Evolutionary conservation across 2,888 invertebrate genomes (phyloP), one percentile per base, ranked within the genome.

Genomic region (Eilema sororculum): DNA sequence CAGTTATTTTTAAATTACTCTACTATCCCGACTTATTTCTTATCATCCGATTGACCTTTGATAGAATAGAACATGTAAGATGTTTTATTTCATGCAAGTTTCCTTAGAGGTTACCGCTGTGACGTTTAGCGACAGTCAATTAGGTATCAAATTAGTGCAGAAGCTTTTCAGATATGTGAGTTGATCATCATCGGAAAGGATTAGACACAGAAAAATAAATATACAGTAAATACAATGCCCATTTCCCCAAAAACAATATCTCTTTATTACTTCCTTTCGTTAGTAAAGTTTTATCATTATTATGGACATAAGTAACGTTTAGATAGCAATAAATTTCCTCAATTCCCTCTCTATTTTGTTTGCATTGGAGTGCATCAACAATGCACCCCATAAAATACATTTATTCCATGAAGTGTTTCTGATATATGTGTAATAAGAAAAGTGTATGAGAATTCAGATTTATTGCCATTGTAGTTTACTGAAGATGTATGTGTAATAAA

Each of bases 311-410:
- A 86, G 86, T 84, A 89, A 88, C 83, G 86, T 87, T 86, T 84
- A 81, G 33, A 33, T 86, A 83, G 83, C 82, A 79, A 86, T 80
- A 82, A 87, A 82, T 28, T 33, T 25, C 25, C 58, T 20, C 28
- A 84, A 78, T 84, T 80, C 77, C 87, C 89, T 86, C 79, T 82
- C 82, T 83, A 81, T 84, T 83, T 87, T 87, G 85, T 87, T 87
- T 89, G 46, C 64, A 59, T 52, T 62, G 79, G 77, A 88, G 86
- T 88, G 86, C 90, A 93, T 93, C 89, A 92, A 81, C 76, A 84
- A 94, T 94, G 92, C 93, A 94, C 94, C 94, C 94, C 86, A 86
- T 81, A 76, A 84, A 84, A 83, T 86, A 83, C 82, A 83, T 86
- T 85, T 86, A 84, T 87, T 89, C 87, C 87, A 86, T 86, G 86